Base-by-base conservation (phyloP, 30 jellyfish, hydroid and myxozoan genomes). In the Clytia hemisphaerica region DNA sequence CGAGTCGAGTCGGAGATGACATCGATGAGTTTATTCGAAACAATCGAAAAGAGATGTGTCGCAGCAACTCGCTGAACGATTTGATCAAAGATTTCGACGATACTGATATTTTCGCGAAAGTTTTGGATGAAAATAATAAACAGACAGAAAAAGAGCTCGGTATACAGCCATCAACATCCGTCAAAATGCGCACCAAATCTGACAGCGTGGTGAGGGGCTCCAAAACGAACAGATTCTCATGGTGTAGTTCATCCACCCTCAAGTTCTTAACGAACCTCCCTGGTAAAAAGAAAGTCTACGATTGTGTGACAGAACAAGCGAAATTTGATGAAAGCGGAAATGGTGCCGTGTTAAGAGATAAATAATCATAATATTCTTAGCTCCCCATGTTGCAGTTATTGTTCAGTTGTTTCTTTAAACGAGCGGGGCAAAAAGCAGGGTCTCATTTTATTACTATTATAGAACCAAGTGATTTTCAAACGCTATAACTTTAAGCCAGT, bases 11-110 rank as follows among this genome's bases (percentile, higher is more conserved):
- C 24, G 78, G 78, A 0, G 78, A 65, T 37, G 19, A 65, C 33
- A 65, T 65, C 44, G 78, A 65, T n/a, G 78, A 65, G 63, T 65
- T 65, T 37, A 65, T 65, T 6, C 27, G 35, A 21, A 65, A 65
- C 62, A 33, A 37, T 16, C 32, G 78, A 14, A 30, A 63, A 10
- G 33, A 36, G 18, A 0, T 65, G 26, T 65, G 24, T 4, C 37
- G 40, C 37, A 65, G 78, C 38, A 36, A 32, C 31, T 65, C 78
- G 0, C 37, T 67, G 2, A 44, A 44, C 63, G 63, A 65, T 45
- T 6, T 65, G 19, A 33, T 65, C 15, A 63, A 65, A 37, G 78
- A 65, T 19, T 18, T 45, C n/a, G 61, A 33, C 9, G 40, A 65
- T n/a, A 6, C 27, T 35, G 0, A 32, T 21, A 57, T 16, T 5